Percentiles rank a stretch among this genome's conserved stretches.
phyloP scores from a whole-genome alignment of 2,113 vertebrate genomes.

The Psilopsiagon aymara region DNA sequence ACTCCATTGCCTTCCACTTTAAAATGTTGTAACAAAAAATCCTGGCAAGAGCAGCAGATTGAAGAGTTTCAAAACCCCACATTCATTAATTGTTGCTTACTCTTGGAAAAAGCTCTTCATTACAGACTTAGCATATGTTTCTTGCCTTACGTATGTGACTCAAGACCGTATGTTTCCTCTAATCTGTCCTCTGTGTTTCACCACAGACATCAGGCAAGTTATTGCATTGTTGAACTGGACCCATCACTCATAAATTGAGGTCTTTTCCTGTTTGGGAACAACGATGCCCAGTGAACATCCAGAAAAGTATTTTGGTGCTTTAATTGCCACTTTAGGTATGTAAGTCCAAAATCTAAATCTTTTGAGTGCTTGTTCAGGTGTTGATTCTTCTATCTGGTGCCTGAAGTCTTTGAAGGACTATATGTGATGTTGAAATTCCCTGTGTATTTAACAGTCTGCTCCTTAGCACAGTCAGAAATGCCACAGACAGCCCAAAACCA shows the following conservation, averaged over 20 bases:
- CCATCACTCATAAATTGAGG: accelerated
- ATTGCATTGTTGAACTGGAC: not conserved
- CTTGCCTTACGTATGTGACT: not conserved
- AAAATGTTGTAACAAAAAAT: not conserved
- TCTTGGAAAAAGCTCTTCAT: not conserved
- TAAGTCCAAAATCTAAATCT: not conserved
- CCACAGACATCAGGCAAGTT: not conserved
- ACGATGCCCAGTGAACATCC: not conserved
- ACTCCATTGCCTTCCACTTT: not conserved
- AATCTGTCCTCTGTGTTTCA: not conserved
- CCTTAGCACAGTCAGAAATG: not conserved
- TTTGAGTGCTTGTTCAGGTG: not conserved
- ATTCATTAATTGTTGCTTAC: not conserved
- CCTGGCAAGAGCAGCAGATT: not conserved
- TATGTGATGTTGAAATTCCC: not conserved
- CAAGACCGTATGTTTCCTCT: not conserved
- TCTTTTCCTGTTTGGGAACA: not conserved
- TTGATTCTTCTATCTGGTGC: not conserved
- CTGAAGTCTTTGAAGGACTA: not conserved
- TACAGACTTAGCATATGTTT: not conserved
- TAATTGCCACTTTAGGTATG: not conserved
- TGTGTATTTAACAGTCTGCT: not conserved
- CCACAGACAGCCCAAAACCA: not conserved
- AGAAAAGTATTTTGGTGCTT: not conserved
- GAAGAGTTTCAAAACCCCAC: not conserved